Percentiles rank a stretch among this genome's conserved stretches.
Conservation (phyloP, 1,140 invertebrate species). For the Heliconius hermathena region DNA sequence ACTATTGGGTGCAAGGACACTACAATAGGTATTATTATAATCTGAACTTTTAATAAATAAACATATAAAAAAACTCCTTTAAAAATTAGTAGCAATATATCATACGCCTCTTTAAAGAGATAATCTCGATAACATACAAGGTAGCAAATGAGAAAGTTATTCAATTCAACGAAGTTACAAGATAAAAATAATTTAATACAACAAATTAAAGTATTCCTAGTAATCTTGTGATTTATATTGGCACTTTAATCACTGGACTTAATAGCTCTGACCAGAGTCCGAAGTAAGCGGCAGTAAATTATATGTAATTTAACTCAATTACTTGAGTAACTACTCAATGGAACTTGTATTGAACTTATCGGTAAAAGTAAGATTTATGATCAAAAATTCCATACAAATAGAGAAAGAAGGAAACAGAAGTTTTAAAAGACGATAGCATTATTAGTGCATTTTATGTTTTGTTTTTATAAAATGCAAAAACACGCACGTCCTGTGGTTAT, state of each 20-base stretch:
- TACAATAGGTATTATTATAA: too few relatives aligned
- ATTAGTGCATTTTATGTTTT: neutral
- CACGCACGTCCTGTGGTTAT: constrained; percentile 27
- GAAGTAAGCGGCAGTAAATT: constrained; percentile 32
- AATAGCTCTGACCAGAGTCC: neutral
- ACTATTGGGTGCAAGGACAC: neutral
- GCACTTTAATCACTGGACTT: constrained; percentile 25
- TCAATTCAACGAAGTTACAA: constrained; percentile 2
- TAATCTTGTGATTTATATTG: constrained; percentile 28
- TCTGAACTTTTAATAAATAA: too few relatives aligned
- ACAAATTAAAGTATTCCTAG: constrained; percentile 16
- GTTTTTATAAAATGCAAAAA: constrained; percentile 11
- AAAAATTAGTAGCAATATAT: neutral
- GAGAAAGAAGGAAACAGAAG: constrained; percentile 20
- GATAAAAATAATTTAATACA: constrained; percentile 17
- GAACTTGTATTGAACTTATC: constrained; percentile 3
- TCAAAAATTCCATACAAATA: neutral
- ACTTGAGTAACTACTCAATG: constrained; percentile 22
- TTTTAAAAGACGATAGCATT: constrained; percentile 7
- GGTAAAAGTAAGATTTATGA: neutral
- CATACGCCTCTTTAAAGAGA: neutral
- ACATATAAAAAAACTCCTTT: neutral
- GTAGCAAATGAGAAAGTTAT: constrained; percentile 1
- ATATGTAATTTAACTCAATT: constrained; percentile 26
- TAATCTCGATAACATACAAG: constrained; percentile 2